Evolutionary conservation across 2,113 vertebrate species (phyloP), one percentile per base, ranked within the genome.

Genomic region (Sceloporus undulatus): DNA sequence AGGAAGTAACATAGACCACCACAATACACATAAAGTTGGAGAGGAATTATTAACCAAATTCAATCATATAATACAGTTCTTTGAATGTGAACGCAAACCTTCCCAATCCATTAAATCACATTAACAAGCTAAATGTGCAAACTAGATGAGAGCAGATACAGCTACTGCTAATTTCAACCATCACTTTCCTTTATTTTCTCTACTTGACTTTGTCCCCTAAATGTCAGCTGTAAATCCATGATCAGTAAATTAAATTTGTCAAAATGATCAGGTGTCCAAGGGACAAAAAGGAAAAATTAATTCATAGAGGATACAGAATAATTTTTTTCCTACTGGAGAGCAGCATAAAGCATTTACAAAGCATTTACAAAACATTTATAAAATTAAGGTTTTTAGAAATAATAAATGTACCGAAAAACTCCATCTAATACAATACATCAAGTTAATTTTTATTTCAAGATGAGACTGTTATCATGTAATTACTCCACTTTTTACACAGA

Each of bases 301-400:
- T 9, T 3, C 4, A 13, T 6, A 85, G 25, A 18, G 59, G 76
- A 62, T 76, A 34, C 66, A 74, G 59, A 78, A 14, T 68, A 56
- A 42, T 2, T 84, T 84, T 16, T 82, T 85, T 40, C 6, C 54
- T 54, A 21, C 23, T 62, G 52, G 14, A 76, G 25, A 86, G 89
- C 87, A 18, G 52, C 85, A 93, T 88, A 88, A 91, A 81, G 14
- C 86, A 4, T n/a, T 84, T n/a, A 81, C 83, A 77, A 91, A 92
- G 84, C 34, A 80, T 84, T 84, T n/a, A 81, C 83, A 77, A 91
- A 92, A 82, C 34, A 80, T 84, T 81, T 40, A 8, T 8, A 82
- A 82, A 75, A 62, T 73, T 85, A 11, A 18, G 18, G 11, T 14
- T 75, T 85, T 84, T 84, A 34, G 19, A 56, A 85, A 85, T 23